Percentiles rank a stretch among this genome's conserved stretches.
Evolutionary conservation across 2,888 invertebrate genomes (phyloP).

Genomic region (Baccha elongata): DNA sequence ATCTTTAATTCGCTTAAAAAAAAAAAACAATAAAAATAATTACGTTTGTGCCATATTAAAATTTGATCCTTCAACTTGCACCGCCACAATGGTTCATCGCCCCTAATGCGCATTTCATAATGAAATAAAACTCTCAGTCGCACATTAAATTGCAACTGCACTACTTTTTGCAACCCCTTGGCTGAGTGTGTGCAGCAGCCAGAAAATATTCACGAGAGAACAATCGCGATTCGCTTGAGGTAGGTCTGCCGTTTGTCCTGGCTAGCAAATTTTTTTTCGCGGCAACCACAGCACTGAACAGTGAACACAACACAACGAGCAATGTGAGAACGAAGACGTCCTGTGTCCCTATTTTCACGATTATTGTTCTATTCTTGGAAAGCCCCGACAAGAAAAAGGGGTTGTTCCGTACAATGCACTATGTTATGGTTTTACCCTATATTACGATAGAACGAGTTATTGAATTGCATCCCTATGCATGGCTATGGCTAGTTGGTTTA

Average conservation of each 20-base stretch:
- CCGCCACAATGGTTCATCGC: constrained; percentile 32
- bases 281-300: not conserved
- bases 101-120: constrained; percentile 39
- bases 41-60: too few species aligned
- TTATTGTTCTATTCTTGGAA: constrained; percentile 56
- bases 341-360: constrained; percentile 58
- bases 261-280: constrained; percentile 11
- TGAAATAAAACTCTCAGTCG: constrained; percentile 22
- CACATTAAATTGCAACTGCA: constrained; percentile 46
- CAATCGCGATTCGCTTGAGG: constrained; percentile 64
- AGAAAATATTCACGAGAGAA: constrained; percentile 43
- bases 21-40: too few species aligned
- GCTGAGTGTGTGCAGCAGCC: constrained; percentile 41
- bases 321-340: constrained; percentile 33
- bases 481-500: constrained; percentile 19
- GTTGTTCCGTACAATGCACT: constrained; percentile 30
- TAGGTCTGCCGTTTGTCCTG: constrained; percentile 48
- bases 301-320: not conserved
- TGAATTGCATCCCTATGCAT: constrained; percentile 38
- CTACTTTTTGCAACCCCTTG: constrained; percentile 58
- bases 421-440: constrained; percentile 40
- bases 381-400: constrained; percentile 44
- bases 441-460: constrained; percentile 40
- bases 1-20: too few species aligned
- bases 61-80: constrained; percentile 4